Conservation (phyloP, 2,888 invertebrate genomes). For the Macrostomum cliftonense region DNA sequence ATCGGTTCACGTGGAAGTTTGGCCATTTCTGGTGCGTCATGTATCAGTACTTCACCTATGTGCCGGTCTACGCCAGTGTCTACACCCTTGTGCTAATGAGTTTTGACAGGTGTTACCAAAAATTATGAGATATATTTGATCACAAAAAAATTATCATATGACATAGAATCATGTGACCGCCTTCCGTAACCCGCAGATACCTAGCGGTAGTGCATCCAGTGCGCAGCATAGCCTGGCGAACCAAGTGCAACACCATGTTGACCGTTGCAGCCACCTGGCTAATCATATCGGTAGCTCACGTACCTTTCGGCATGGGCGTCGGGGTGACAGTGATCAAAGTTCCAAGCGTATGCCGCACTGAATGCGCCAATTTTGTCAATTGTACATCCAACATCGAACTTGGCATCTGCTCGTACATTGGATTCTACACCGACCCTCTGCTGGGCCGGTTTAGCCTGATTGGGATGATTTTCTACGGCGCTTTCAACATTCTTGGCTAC, state of each 20-base stretch:
- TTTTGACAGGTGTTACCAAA: constrained; percentile 52
- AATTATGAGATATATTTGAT: no score
- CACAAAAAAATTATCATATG: no score
- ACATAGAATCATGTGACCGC: no score
- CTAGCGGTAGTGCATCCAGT: constrained; percentile 82
- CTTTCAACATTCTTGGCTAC: constrained; percentile 67
- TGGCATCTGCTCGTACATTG: no score
- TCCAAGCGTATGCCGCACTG: no score
- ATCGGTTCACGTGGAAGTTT: constrained; percentile 72
- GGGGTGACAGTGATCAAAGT: not conserved
- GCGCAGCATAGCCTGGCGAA: constrained; percentile 61
- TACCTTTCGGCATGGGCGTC: constrained; percentile 15
- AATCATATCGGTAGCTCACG: constrained; percentile 43
- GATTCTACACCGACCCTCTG: no score
- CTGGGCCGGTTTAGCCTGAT: not conserved
- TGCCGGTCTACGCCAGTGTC: constrained; percentile 76
- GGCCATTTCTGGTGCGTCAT: constrained; percentile 72
- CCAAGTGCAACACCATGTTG: constrained; percentile 57
- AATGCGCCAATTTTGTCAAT: no score
- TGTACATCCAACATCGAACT: no score
- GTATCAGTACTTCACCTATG: constrained; percentile 72
- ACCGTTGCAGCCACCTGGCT: constrained; percentile 63
- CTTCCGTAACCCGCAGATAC: constrained; percentile 40
- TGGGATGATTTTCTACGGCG: constrained; percentile 7
- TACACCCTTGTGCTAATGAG: constrained; percentile 85